Evolutionary conservation across 1,140 invertebrate species (phyloP).

Genomic region (Plodia interpunctella): DNA sequence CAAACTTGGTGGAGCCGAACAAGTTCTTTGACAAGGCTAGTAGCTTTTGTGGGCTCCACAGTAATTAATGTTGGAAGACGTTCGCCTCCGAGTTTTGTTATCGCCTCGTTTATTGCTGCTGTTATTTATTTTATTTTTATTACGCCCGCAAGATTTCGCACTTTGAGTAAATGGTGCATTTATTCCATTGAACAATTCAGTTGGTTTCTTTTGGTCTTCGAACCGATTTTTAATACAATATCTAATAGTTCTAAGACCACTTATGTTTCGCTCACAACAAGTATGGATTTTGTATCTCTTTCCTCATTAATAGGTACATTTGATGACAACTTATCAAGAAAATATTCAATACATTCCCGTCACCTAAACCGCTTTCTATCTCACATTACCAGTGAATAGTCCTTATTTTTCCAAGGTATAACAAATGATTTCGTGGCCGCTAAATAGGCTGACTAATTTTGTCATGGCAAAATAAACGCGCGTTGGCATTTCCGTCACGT

Average conservation of each 20-base stretch:
- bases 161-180: neutral
- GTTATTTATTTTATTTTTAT: slow-evolving; percentile 21
- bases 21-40: slow-evolving; percentile 38
- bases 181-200: neutral
- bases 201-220: too few species aligned
- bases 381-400: neutral
- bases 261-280: too few species aligned
- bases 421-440: neutral
- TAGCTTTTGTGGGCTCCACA: slow-evolving; percentile 31
- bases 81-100: slow-evolving; percentile 29
- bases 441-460: neutral
- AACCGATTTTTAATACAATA: too few species aligned
- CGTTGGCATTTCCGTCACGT: slow-evolving; percentile 2
- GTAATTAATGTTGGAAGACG: slow-evolving; percentile 41
- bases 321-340: too few species aligned
- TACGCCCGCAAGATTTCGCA: neutral
- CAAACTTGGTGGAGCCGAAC: slow-evolving; percentile 23
- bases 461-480: neutral
- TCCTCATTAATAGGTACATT: too few species aligned
- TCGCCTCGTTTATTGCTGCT: slow-evolving; percentile 27
- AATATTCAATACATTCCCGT: too few species aligned
- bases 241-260: too few species aligned
- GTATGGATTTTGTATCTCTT: too few species aligned
- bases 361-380: too few species aligned
- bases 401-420: neutral